A percentile compares a stretch with the other conserved stretches of the same genome.
These are phyloP conservation scores for Pterobdella sp. DNA, from an alignment of 2,888 invertebrate species.

Conservation along the genomic window DNA sequence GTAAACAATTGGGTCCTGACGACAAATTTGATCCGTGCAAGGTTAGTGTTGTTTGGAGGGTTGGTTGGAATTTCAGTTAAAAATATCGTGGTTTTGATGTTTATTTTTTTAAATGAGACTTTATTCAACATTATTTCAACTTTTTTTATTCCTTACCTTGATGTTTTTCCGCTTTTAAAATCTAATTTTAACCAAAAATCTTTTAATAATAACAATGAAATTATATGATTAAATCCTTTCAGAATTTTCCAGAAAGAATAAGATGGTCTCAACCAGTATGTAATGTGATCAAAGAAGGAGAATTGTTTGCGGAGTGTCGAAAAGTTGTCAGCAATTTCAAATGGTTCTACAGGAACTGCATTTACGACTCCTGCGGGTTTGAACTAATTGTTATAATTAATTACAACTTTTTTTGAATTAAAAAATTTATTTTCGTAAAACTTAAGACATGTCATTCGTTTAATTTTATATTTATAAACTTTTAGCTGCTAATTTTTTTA, in stretches of 20 bases:
- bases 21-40: conserved; percentile 33
- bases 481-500: too few species aligned
- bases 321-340: conserved; percentile 29
- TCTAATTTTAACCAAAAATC: too few species aligned
- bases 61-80: neutral
- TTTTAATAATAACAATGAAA: neutral
- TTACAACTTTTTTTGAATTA: too few species aligned
- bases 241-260: conserved; percentile 23
- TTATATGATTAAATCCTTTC: neutral
- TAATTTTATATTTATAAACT: too few species aligned
- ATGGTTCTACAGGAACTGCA: conserved; percentile 32
- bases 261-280: conserved; percentile 25
- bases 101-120: neutral
- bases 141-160: neutral
- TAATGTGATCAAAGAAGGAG: conserved; percentile 44
- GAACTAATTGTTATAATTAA: too few species aligned
- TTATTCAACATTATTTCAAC: neutral
- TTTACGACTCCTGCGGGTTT: conserved; percentile 36
- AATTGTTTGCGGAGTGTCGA: conserved; percentile 39
- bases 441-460: too few species aligned
- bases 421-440: too few species aligned
- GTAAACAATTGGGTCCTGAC: neutral
- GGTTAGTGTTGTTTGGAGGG: conserved; percentile 23
- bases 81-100: neutral
- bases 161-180: neutral